Evolutionary conservation across 2,113 vertebrate species (phyloP), one percentile per base, ranked within the genome.

Genomic region (Hippolais icterina): DNA sequence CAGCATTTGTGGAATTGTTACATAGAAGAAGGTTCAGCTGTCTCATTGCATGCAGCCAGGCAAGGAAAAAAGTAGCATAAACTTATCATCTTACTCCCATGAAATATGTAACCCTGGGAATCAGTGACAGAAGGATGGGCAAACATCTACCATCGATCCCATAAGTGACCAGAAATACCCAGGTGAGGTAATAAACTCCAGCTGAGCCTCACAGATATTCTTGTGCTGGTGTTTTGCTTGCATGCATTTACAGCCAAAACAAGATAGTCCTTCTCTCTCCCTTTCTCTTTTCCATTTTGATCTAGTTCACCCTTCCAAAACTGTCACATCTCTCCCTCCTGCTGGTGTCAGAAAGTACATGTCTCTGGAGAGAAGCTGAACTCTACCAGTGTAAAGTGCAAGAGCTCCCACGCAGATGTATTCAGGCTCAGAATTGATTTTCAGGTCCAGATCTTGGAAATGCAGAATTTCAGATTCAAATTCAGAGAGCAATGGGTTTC

Each of bases 381-480:
- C 75, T 44, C 17, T 95, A 99, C 99, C 99, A 97, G 99, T 99
- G 69, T 98, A 99, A 13, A 99, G 79, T 52, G 99, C 99, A 91
- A 99, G 86, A 46, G 99, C 97, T 90, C 99, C 99, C 21, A 99
- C 98, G 19, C 97, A 98, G 90, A 99, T 97, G 71, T 97, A 98
- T 83, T 99, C 99, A 25, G 99, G 98, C 71, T 99, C 98, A 28
- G 98, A 97, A 85, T 96, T 98, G 90, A 99, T 99, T 96, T 99
- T 97, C 74, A 98, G 60, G 71, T 99, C 98, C 83, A 99, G 93
- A 77, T 98, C 98, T 97, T 94, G 98, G 95, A 99, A 99, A 97
- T 98, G 98, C 70, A 99, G 93, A 90, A 99, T 99, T 97, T 98
- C 98, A 54, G 98, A 98, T 97, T 99, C 99, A 97, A 99, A 99